Evolutionary conservation across 2,797 vertebrate genomes (phyloP), one percentile per base, ranked within the genome.

Genomic region (Ataeniobius toweri): DNA sequence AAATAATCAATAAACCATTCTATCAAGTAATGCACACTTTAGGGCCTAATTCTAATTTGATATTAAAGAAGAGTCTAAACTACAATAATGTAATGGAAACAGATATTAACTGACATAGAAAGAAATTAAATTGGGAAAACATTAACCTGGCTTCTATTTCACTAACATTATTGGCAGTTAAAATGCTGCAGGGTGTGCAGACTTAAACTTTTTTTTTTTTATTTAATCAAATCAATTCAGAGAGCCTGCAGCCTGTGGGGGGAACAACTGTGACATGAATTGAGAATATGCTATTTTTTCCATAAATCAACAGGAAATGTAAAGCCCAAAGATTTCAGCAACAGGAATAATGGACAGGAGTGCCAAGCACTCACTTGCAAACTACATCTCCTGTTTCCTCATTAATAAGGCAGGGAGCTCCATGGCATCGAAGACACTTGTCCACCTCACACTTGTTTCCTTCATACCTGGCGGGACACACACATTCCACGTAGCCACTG

Each of bases 381-480:
- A 95, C 85, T 77, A 99, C 94, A 44, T 98, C 97, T 78, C 94
- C 95, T 0, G 91, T 97, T 46, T 97, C 97, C 91, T 97, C 96
- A 85, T 93, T 95, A 89, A 97, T 90, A 76, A 99, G 95, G 89
- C 98, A 99, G 7, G 95, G 97, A 2, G 98, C 98, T 8, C 98
- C 97, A 0, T 97, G 98, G 88, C 98, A 99, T 39, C 97, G 93
- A 71, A 94, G 68, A 91, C 98, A 99, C 89, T 97, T 99, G 95
- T 99, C 98, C 83, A 96, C 82, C 92, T 99, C 98, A 58, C 98
- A 99, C 90, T 97, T 98, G 80, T 95, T 94, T 58, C 98, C 98
- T 89, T 99, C 98, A 18, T 96, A 99, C 75, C 96, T 94, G 73
- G 92, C 85, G 0, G 97, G 97, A 79, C 98, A 99, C 76, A 98